Evolutionary conservation across 1,140 invertebrate species (phyloP), one percentile per base, ranked within the genome.

Genomic region (Schlechtendalia chinensis): DNA sequence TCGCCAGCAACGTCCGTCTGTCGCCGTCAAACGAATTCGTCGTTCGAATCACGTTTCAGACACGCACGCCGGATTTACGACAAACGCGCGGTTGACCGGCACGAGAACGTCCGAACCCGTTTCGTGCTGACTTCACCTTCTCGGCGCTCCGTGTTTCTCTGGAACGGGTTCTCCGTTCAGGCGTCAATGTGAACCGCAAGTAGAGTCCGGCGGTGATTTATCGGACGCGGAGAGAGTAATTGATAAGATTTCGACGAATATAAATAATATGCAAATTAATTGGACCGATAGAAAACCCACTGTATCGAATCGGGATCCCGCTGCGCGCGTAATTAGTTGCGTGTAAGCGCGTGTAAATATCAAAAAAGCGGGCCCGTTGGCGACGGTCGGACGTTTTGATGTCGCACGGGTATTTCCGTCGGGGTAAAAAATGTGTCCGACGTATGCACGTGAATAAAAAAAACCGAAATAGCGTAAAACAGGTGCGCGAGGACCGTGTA

Each of bases 401-500:
- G 69, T 72, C 69, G 17, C 69, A 72, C 69, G 50, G 54, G 69
- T 72, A 32, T 72, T 72, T 54, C 69, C 50, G 50, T 54, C 69
- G 1, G 16, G 3, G 24, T 32, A 53, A 71, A 53, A 71, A 61
- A 58, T 10, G 6, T 45, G 11, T 24, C 22, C 11, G 11, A 58
- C 24, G 11, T 19, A 67, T 47, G 24, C 24, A 75, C 29, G n/a
- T 11, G 11, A 32, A 58, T 24, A n/a, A 54, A 72, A 72, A 27
- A 53, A 72, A 58, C n/a, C 58, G 22, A 63, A 79, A 79, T 19
- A 63, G 39, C 75, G 45, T 27, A 61, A 63, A 61, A 79, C 75
- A 79, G 75, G 75, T 79, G 75, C 58, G 45, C 58, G 58, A 79
- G 58, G 24, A 63, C 58, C 58, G 58, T n/a, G n/a, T 79, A 79